Percentiles rank a stretch among this genome's conserved stretches.
Conservation (phyloP, 2,888 invertebrate species). For the Acleris sparsana region DNA sequence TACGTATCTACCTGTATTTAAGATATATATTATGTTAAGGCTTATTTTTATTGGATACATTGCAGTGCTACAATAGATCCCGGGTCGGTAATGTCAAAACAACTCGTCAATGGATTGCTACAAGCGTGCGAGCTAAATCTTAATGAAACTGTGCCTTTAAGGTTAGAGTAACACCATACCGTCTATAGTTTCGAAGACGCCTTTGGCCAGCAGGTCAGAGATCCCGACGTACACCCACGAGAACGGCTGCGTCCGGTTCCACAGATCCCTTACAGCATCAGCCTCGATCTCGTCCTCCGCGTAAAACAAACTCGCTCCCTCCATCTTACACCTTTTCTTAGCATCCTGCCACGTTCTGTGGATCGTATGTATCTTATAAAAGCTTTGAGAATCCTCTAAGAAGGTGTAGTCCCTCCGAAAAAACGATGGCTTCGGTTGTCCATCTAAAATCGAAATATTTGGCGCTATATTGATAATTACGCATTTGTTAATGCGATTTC, state of each 20-base stretch:
- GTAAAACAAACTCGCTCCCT: slow-evolving; percentile 43
- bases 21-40: too few species aligned
- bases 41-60: too few species aligned
- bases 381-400: slow-evolving; percentile 36
- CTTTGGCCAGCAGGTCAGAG: slow-evolving; percentile 55
- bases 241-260: slow-evolving; percentile 42
- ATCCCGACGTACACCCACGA: slow-evolving; percentile 55
- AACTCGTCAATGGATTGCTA: too few species aligned
- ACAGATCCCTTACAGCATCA: slow-evolving; percentile 29
- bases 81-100: too few species aligned
- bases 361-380: slow-evolving; percentile 44
- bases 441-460: slow-evolving; percentile 52
- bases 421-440: slow-evolving; percentile 39
- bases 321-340: slow-evolving; percentile 38
- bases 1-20: too few species aligned
- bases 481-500: neutral
- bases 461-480: slow-evolving; percentile 19
- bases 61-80: too few species aligned
- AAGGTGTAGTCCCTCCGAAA: slow-evolving; percentile 45
- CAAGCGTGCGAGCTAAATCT: too few species aligned
- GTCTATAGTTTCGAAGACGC: slow-evolving; percentile 58
- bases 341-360: slow-evolving; percentile 41
- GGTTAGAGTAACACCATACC: slow-evolving; percentile 41
- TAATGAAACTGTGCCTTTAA: too few species aligned
- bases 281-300: slow-evolving; percentile 40